Percentiles rank a stretch among this genome's conserved stretches.
Evolutionary conservation across 2,888 invertebrate genomes (phyloP).

Genomic region (Oscheius myriophilus): DNA sequence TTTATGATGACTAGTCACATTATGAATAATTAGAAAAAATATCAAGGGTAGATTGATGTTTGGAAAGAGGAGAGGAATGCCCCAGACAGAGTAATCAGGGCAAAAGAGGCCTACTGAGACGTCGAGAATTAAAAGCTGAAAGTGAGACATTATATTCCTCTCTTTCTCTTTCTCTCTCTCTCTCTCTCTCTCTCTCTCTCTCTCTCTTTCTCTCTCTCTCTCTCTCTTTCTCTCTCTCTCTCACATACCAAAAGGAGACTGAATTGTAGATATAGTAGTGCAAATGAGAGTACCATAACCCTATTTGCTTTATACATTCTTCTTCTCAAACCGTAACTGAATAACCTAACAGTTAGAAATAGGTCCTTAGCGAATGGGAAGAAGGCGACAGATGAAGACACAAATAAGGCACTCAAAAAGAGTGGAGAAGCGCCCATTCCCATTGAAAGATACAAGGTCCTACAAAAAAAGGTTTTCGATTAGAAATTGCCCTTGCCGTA

Average conservation of each 20-base stretch:
- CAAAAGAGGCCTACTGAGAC: slow-evolving; percentile 51
- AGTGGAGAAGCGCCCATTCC: slow-evolving; percentile 37
- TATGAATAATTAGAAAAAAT: slow-evolving; percentile 40
- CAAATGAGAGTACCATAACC: slow-evolving; percentile 35
- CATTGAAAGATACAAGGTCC: slow-evolving; percentile 24
- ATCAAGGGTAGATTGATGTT: slow-evolving; percentile 49
- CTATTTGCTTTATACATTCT: slow-evolving; percentile 44
- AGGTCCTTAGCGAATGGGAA: slow-evolving; percentile 50
- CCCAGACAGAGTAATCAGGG: slow-evolving; percentile 36
- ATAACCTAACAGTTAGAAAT: slow-evolving; percentile 19
- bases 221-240: no score
- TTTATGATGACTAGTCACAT: slow-evolving; percentile 44
- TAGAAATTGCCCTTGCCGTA: slow-evolving; percentile 24
- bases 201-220: no score
- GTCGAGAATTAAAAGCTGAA: slow-evolving; percentile 27
- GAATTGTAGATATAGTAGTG: slow-evolving; percentile 45
- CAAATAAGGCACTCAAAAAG: slow-evolving; percentile 38
- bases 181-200: no score
- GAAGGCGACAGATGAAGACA: slow-evolving; percentile 47
- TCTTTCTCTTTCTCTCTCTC: no score
- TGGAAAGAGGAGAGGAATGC: slow-evolving; percentile 49
- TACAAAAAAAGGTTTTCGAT: background rate
- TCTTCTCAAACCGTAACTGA: slow-evolving; percentile 25
- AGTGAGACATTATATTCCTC: no score
- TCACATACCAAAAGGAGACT: slow-evolving; percentile 40